These are phyloP conservation scores for Anhinga anhinga DNA, from an alignment of 2,113 vertebrate genomes.

Conservation along the genomic window DNA sequence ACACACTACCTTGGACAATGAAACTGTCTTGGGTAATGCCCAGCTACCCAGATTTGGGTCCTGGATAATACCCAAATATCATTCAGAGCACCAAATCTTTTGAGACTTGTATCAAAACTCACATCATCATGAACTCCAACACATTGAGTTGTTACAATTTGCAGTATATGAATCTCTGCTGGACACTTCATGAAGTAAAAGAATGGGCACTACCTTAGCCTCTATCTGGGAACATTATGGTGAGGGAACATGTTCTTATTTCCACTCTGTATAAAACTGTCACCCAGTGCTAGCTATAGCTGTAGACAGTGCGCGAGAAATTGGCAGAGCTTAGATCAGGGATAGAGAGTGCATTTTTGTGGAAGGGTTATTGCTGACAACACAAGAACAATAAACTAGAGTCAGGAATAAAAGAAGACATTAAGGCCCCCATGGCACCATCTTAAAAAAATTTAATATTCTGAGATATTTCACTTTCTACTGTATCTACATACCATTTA, in stretches of 20 bases:
- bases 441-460: slow-evolving; percentile 62
- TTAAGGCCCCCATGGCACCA: slow-evolving; percentile 13
- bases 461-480: slow-evolving; percentile 59
- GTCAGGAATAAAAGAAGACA: slow-evolving; percentile 20
- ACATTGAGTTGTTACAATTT: not conserved
- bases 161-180: not conserved
- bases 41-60: not conserved
- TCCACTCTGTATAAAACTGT: not conserved
- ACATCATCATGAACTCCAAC: fast-evolving
- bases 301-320: not conserved
- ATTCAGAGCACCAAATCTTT: not conserved
- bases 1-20: not conserved
- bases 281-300: not conserved
- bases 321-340: not conserved
- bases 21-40: not conserved
- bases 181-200: not conserved
- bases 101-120: not conserved
- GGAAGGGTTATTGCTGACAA: slow-evolving; percentile 40
- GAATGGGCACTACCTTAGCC: not conserved
- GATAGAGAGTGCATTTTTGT: not conserved
- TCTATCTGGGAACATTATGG: not conserved
- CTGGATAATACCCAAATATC: not conserved
- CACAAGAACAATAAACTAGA: slow-evolving; percentile 49
- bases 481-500: slow-evolving; percentile 35
- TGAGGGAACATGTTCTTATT: not conserved